Base-by-base conservation (phyloP, 1,140 invertebrate species). In the Saxidomus purpurata region DNA sequence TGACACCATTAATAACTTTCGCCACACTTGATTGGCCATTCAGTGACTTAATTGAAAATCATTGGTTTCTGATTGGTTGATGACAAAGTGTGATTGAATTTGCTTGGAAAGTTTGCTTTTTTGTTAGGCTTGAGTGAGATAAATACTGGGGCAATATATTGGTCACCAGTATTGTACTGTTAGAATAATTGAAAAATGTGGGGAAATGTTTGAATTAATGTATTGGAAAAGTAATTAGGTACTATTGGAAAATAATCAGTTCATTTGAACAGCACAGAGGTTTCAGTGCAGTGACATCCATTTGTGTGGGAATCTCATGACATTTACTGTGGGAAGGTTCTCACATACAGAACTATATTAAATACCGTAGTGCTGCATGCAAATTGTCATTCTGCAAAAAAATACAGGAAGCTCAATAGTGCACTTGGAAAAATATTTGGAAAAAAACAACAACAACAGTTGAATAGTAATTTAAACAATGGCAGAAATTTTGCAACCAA, bases 401-500 rank as follows among this genome's bases (percentile, higher is more conserved):
- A 8, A 43, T 43, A 43, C 4, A 43, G 43, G 15, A 4, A 43
- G 43, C 43, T 43, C 4, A 43, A 4, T 43, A 43, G 43, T 43
- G 43, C 43, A 43, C 43, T 43, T 43, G 43, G 43, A 43, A 15
- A 43, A 43, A 43, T 15, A 43, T 15, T 43, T 8, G 43, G 43
- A 43, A n/a, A n/a, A n/a, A n/a, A n/a, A n/a, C n/a, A n/a, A n/a
- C n/a, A n/a, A n/a, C n/a, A n/a, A n/a, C n/a, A n/a, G n/a, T 43
- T 43, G 4, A 8, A 43, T 43, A 43, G 15, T 8, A 15, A 8
- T 43, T 8, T 15, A 47, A 49, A 63, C n/a, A 34, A 89, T 89
- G 87, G 87, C 87, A 40, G 87, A 80, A 6, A 83, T 89, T 83
- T 34, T 89, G 52, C n/a, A 83, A 31, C 79, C 19, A 67, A 43